Base-by-base conservation (phyloP, 2,888 invertebrate species). In the Ypsolopha scabrella region DNA sequence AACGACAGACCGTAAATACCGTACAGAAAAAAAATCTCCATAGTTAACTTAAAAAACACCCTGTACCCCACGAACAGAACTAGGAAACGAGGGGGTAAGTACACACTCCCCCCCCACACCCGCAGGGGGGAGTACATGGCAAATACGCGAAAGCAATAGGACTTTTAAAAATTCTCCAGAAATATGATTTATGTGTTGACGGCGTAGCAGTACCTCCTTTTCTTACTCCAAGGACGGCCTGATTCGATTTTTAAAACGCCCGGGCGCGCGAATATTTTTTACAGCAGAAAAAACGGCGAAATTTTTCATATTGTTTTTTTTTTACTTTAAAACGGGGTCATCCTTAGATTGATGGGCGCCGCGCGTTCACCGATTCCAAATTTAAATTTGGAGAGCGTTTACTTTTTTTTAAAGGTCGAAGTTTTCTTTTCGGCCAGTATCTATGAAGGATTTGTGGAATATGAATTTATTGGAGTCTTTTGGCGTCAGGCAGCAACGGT, bases 141-240 rank as follows among this genome's bases (percentile, higher is more conserved):
- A 86, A 86, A 86, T 86, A 86, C 86, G 85, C 86, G 86, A 86
- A 86, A 86, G 86, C 86, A 86, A 86, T 85, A 86, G 86, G 86
- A 86, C 85, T 86, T 86, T 86, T 86, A 86, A 86, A 86, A 86
- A 83, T 86, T 85, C 85, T 83, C 83, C 80, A 82, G 85, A 86
- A 86, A 86, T 86, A 86, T 86, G 86, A 86, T 86, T 86, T 86
- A 86, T 86, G 82, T 86, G 86, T 86, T 83, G 86, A 85, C 85
- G 85, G 82, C 78, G 62, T 74, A 72, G 78, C 76, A 51, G 75
- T 75, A 75, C 73, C 48, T 51, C 37, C 53, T 51, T 72, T 73
- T 72, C 71, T 75, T 72, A 70, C 71, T 58, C 73, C 82, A 85
- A 83, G 85, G 83, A 70, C 82, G 85, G 72, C 72, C 76, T 83